These are phyloP conservation scores for Eucidaris tribuloides DNA, from an alignment of 35 echinoderm and acorn worm genomes.

Conservation along the genomic window DNA sequence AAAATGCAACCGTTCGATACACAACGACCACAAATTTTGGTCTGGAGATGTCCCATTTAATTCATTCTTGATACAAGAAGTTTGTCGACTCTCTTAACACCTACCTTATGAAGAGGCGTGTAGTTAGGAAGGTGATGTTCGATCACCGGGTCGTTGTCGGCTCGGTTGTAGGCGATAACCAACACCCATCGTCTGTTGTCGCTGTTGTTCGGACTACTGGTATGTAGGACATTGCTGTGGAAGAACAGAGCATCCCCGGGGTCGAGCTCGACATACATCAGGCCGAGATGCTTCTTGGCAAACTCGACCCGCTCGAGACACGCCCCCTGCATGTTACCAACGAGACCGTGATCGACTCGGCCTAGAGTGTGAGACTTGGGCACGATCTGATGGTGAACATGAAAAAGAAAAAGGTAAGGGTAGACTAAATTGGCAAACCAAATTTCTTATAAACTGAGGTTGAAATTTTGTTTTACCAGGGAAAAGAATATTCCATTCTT, in stretches of 20 bases:
- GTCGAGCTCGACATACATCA: conserved; percentile 28
- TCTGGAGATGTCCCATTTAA: too few relatives aligned
- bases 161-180: conserved; percentile 49
- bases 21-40: too few relatives aligned
- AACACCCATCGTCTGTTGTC: conserved; percentile 45
- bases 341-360: conserved; percentile 26
- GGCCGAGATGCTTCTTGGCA: conserved; percentile 16
- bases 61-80: too few relatives aligned
- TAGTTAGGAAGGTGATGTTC: conserved; percentile 32
- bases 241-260: conserved; percentile 53
- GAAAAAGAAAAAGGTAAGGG: too few relatives aligned
- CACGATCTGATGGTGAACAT: conserved; percentile 34
- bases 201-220: conserved; percentile 31
- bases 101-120: conserved; percentile 43
- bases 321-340: conserved; percentile 29
- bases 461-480: too few relatives aligned
- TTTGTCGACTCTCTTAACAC: neutral
- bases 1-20: too few relatives aligned
- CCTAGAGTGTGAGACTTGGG: conserved; percentile 38
- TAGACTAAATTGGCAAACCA: too few relatives aligned
- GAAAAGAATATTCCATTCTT: too few relatives aligned
- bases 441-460: too few relatives aligned
- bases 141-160: conserved; percentile 39
- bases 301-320: conserved; percentile 31
- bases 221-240: conserved; percentile 39